Base-by-base conservation (phyloP, 1,140 invertebrate species). In the Scaptodrosophila lebanonensis region DNA sequence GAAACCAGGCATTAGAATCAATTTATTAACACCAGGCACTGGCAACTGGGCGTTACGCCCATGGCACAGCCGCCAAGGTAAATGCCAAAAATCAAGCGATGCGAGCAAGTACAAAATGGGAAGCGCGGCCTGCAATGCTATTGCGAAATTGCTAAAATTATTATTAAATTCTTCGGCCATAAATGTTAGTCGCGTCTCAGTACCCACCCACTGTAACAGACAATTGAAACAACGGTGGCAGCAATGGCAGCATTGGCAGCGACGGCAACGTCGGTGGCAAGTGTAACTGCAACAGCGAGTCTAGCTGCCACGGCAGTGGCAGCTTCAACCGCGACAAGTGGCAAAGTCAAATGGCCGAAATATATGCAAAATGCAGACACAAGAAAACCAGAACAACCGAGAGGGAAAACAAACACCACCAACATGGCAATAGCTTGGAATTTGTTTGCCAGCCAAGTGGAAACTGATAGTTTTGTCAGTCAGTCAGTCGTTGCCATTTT, bases 161-260 rank as follows among this genome's bases (percentile, higher is more conserved):
- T 79, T 79, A 70, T 69, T 82, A 72, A 60, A 69, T 82, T 63
- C 39, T 77, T 57, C 49, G 58, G 60, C 60, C 61, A 73, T 79
- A 79, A 79, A 79, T 79, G 75, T 82, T 79, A 79, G 75, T 40
- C 70, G 75, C 69, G 82, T 79, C 75, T 75, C 75, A 79, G 69
- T 60, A 44, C 73, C 73, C 73, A 82, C 73, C 73, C 75, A 79
- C 73, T 82, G 73, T 69, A 79, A 57, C 73, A 68, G 38, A 25
- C 22, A 25, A 25, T 25, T 25, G 22, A 25, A 3, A 4, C 8
- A 8, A 25, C 8, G 22, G 22, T 25, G 22, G 22, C 8, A 25
- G 22, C 22, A n/a, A n/a, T 25, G 8, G 22, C 22, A 25, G 8
- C 22, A 25, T 25, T 8, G n/a, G n/a, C n/a, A n/a, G n/a, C n/a